A percentile compares a stretch with the other conserved stretches of the same genome.
These are phyloP conservation scores for Formica exsecta DNA, from an alignment of 1,140 invertebrate genomes.

Conservation along the genomic window DNA sequence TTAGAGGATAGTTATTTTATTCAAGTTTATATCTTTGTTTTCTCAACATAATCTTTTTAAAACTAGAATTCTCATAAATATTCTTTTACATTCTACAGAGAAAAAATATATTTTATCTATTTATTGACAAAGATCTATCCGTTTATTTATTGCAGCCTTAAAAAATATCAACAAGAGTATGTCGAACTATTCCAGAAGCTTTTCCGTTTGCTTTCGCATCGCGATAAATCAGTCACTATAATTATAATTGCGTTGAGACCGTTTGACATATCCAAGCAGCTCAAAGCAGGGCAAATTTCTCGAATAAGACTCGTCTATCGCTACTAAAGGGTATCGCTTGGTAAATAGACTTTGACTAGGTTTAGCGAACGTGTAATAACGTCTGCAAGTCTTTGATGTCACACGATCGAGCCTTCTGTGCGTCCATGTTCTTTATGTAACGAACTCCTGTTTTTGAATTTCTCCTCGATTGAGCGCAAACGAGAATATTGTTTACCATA, in stretches of 20 bases:
- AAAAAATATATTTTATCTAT: neutral
- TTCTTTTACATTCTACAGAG: neutral
- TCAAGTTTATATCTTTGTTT: neutral
- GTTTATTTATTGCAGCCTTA: neutral
- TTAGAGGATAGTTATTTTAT: constrained; percentile 8
- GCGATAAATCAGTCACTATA: constrained; percentile 1
- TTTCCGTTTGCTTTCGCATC: constrained; percentile 13
- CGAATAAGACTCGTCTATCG: constrained; percentile 34
- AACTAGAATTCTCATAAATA: neutral
- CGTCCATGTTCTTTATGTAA: constrained; percentile 18
- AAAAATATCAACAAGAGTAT: neutral
- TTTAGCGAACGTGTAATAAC: constrained; percentile 39
- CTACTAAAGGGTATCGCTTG: constrained; percentile 1
- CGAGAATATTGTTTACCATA: neutral
- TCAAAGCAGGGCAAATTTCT: neutral
- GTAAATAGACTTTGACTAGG: constrained; percentile 57
- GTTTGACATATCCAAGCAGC: neutral
- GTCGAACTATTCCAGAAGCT: constrained; percentile 2
- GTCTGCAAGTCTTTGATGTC: constrained; percentile 47
- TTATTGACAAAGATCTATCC: neutral
- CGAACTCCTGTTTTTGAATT: neutral
- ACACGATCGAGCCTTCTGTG: constrained; percentile 9
- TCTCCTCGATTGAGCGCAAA: neutral
- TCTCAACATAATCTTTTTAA: neutral
- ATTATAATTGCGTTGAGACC: constrained; percentile 47